A percentile compares a stretch with the other conserved stretches of the same genome.
phyloP scores from a whole-genome alignment of 2,888 invertebrate genomes.

The Girardia tigrina region DNA sequence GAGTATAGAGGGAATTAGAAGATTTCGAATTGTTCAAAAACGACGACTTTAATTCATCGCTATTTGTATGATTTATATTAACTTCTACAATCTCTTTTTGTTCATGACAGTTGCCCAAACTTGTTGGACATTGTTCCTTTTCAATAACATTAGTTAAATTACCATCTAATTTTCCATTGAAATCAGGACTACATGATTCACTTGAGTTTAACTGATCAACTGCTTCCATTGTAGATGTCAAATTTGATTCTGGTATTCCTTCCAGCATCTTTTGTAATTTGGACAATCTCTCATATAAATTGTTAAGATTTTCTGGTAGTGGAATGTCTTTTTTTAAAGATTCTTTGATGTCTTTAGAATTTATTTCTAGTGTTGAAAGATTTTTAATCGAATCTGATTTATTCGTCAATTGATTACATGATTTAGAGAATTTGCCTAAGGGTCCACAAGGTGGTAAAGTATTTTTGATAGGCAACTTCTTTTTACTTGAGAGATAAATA shows the following conservation, averaged over 20 bases:
- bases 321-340: constrained; percentile 16
- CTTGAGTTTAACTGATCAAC: neutral
- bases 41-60: too few relatives aligned
- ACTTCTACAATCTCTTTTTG: neutral
- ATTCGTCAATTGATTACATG: too few relatives aligned
- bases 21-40: neutral
- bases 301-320: neutral
- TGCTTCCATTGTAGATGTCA: neutral
- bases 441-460: constrained; percentile 10
- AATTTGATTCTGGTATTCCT: neutral
- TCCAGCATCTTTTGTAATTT: neutral
- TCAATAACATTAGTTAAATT: neutral
- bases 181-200: neutral
- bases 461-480: neutral
- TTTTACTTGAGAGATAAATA: neutral
- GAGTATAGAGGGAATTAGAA: neutral
- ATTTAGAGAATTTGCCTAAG: neutral
- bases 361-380: neutral
- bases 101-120: neutral
- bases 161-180: neutral
- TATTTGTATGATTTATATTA: neutral
- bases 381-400: neutral
- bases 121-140: neutral
- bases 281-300: neutral
- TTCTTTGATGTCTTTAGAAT: neutral